phyloP scores from a whole-genome alignment of 1,140 invertebrate species.

The Carcinoscorpius rotundicauda region DNA sequence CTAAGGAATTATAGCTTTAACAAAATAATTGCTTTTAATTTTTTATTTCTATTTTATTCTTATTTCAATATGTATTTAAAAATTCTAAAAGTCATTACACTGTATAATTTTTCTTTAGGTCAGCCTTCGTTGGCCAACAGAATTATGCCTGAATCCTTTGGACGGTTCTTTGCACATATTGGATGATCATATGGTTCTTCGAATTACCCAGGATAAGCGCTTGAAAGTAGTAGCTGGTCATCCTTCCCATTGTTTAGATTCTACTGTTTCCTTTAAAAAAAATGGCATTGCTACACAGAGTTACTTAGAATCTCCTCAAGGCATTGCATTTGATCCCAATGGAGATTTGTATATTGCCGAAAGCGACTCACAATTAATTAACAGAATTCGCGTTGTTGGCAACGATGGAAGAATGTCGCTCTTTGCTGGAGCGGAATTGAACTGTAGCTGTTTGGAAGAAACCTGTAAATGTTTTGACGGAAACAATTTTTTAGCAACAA shows the following conservation, averaged over 20 bases:
- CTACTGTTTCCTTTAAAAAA: constrained; percentile 12
- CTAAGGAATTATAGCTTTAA: too few species aligned
- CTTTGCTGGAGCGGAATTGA: constrained; percentile 36
- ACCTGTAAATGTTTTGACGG: constrained; percentile 66
- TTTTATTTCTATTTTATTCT: too few species aligned
- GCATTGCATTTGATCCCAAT: constrained; percentile 75
- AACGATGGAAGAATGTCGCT: constrained; percentile 36
- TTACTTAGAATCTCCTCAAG: constrained; percentile 26
- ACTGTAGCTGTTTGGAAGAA: constrained; percentile 40
- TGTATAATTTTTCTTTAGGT: constrained; percentile 32
- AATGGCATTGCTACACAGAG: constrained; percentile 21
- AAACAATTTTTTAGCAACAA: constrained; percentile 75
- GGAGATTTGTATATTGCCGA: constrained; percentile 90
- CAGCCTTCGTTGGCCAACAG: constrained; percentile 90
- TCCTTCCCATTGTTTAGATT: constrained; percentile 60
- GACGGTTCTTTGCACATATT: constrained; percentile 90
- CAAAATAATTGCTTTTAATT: too few species aligned
- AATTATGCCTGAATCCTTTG: constrained; percentile 77
- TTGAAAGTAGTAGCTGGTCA: constrained; percentile 67
- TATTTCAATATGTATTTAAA: too few species aligned
- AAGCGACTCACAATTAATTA: constrained; percentile 75
- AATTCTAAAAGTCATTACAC: too few species aligned
- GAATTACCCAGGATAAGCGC: constrained; percentile 80
- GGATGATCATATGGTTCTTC: constrained; percentile 83
- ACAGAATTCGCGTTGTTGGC: constrained; percentile 54